Conservation (phyloP, 2,888 invertebrate genomes). For the Saturnia pavonia region DNA sequence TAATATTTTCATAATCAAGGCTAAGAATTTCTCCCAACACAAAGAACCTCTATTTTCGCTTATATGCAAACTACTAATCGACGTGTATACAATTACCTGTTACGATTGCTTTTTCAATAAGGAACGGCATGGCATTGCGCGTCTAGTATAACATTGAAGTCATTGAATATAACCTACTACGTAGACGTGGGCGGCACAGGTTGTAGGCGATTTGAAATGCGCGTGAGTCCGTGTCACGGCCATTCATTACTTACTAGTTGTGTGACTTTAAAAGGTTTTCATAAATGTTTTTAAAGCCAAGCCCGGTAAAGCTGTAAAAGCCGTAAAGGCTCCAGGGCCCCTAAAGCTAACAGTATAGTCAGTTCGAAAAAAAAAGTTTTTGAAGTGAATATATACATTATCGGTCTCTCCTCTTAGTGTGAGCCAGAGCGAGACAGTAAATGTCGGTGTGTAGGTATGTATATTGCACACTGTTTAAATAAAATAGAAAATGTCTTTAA, state of each 20-base stretch:
- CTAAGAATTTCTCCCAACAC: neutral
- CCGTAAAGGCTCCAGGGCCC: too few relatives aligned
- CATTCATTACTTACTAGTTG: constrained; percentile 48
- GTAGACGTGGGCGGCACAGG: constrained; percentile 49
- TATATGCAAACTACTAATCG: neutral
- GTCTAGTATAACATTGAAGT: neutral
- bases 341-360: too few relatives aligned
- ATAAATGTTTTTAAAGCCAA: too few relatives aligned
- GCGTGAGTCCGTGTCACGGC: constrained; percentile 66
- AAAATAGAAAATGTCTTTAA: too few relatives aligned
- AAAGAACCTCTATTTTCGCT: neutral
- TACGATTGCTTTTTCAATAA: neutral
- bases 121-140: neutral
- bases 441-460: too few relatives aligned
- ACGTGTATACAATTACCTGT: neutral
- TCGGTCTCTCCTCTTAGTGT: too few relatives aligned
- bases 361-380: too few relatives aligned
- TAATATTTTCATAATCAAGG: neutral
- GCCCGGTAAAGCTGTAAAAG: too few relatives aligned
- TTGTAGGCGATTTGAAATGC: constrained; percentile 58
- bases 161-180: constrained; percentile 2
- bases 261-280: neutral
- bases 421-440: too few relatives aligned
- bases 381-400: too few relatives aligned
- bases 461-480: too few relatives aligned